Conservation (phyloP, 2,888 invertebrate genomes). For the Idaea dimidiata region DNA sequence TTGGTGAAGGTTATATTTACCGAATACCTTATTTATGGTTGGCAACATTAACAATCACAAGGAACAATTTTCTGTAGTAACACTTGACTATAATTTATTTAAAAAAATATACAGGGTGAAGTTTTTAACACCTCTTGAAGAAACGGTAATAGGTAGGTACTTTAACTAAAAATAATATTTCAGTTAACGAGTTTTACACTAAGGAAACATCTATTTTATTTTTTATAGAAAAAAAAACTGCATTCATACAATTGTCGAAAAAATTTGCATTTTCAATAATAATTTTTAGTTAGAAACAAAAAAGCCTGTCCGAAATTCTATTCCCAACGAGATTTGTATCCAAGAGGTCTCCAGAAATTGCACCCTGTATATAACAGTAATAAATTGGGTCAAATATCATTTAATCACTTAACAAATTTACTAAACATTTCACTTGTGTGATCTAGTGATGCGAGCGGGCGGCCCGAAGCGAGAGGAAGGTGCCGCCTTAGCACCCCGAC, state of each 20-base stretch:
- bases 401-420: not conserved
- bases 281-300: too few species aligned
- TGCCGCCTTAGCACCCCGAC: constrained; percentile 78
- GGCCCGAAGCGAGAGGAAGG: constrained; percentile 67
- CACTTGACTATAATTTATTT: not conserved
- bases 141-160: too few species aligned
- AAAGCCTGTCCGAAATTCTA: too few species aligned
- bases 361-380: not conserved
- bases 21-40: not conserved
- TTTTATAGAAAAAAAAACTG: too few species aligned
- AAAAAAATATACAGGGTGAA: not conserved
- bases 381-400: not conserved
- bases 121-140: too few species aligned
- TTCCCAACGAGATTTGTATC: too few species aligned
- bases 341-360: too few species aligned
- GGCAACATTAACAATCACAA: not conserved
- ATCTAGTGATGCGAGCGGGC: constrained; percentile 67
- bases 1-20: not conserved
- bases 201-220: too few species aligned
- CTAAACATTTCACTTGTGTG: not conserved
- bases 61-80: not conserved
- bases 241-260: too few species aligned
- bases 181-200: too few species aligned
- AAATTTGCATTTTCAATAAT: too few species aligned
- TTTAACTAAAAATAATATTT: too few species aligned